phyloP scores from a whole-genome alignment of 2,113 vertebrate genomes.

The Actenoides hombroni region DNA sequence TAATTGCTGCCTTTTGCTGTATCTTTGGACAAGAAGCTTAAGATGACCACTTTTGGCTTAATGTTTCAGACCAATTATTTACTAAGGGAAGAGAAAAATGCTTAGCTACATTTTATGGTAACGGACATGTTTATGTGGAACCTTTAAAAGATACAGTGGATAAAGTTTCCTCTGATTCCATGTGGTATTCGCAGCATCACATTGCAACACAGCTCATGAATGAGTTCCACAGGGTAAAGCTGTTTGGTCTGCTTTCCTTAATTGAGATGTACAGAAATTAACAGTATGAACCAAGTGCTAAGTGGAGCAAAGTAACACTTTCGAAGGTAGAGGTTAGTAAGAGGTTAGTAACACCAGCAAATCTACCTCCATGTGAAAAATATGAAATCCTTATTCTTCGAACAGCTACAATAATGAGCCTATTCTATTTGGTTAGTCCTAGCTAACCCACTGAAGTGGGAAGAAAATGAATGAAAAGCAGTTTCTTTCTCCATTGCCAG shows the following conservation, averaged over 20 bases:
- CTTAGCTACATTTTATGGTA: background rate
- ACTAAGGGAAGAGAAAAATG: background rate
- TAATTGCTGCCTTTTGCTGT: background rate
- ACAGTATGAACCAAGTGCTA: accelerated
- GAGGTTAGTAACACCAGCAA: background rate
- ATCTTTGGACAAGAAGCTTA: background rate
- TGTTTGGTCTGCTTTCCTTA: background rate
- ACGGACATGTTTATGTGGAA: background rate
- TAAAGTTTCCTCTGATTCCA: background rate
- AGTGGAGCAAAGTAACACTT: background rate
- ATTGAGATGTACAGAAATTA: background rate
- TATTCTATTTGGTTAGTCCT: background rate
- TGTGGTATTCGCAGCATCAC: background rate
- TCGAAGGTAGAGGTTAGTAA: background rate
- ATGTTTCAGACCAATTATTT: background rate
- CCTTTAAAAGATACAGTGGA: background rate
- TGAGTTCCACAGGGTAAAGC: background rate
- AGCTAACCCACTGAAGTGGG: background rate
- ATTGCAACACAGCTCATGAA: background rate
- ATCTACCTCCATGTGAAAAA: background rate
- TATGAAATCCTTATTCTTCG: background rate
- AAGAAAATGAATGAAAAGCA: conserved; percentile 35
- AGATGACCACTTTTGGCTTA: background rate
- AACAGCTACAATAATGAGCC: background rate
- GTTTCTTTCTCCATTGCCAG: background rate